Conservation (phyloP, 2,888 invertebrate genomes). For the Hymenopus coronatus region DNA sequence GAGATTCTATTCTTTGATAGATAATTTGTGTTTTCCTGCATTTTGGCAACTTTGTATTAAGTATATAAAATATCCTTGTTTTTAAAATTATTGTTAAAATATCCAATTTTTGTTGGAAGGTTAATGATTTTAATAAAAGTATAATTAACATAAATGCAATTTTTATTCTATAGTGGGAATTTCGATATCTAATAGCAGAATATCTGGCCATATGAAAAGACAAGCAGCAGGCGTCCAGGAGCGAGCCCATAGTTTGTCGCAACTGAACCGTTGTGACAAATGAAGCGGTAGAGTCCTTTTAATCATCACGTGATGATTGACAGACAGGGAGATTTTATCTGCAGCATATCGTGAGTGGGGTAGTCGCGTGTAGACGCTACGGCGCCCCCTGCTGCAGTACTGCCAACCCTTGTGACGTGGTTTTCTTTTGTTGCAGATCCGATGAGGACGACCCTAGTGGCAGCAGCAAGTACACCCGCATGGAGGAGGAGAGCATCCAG, state of each 20-base stretch:
- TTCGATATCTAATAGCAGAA: too few species aligned
- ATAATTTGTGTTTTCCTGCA: too few species aligned
- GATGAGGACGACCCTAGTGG: conserved; percentile 85
- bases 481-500: conserved; percentile 92
- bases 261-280: neutral
- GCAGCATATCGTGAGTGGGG: neutral
- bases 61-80: too few species aligned
- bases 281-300: neutral
- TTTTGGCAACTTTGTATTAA: too few species aligned
- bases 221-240: too few species aligned
- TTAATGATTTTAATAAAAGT: too few species aligned
- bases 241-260: neutral
- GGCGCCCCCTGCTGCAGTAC: neutral
- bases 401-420: neutral
- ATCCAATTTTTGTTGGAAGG: too few species aligned
- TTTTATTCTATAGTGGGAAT: too few species aligned
- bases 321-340: neutral
- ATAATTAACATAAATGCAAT: too few species aligned
- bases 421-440: conserved; percentile 57
- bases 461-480: conserved; percentile 72
- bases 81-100: too few species aligned
- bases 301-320: neutral
- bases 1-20: too few species aligned
- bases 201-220: too few species aligned
- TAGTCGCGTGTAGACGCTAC: neutral